Percentiles rank a stretch among this genome's conserved stretches.
phyloP scores from a whole-genome alignment of 2,113 vertebrate species.

The Silurus meridionalis region DNA sequence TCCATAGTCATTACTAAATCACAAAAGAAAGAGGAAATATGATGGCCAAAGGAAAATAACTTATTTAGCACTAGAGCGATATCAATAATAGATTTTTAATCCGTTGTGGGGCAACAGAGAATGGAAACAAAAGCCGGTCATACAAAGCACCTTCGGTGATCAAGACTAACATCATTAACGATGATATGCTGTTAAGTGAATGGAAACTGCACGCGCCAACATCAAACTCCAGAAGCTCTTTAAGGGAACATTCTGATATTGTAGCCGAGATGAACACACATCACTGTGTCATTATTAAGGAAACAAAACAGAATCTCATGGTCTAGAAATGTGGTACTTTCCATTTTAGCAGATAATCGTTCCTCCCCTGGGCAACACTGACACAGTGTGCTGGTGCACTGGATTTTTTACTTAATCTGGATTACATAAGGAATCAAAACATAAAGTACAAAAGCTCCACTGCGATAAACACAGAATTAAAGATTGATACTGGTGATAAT shows the following conservation, averaged over 20 bases:
- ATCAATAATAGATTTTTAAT: not conserved
- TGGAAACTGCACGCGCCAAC: not conserved
- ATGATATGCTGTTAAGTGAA: not conserved
- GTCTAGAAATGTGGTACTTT: conserved; percentile 34
- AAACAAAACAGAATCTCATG: conserved; percentile 13
- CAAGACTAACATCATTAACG: not conserved
- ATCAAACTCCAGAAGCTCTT: not conserved
- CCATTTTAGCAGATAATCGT: conserved; percentile 35
- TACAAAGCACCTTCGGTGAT: not conserved
- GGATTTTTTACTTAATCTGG: not conserved
- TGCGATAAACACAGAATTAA: not conserved
- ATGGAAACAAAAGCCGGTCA: not conserved
- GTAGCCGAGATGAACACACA: conserved; percentile 5
- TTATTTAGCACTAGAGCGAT: not conserved
- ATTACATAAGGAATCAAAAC: not conserved
- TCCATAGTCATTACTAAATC: too few relatives aligned
- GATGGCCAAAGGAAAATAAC: not conserved
- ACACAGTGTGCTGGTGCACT: not conserved
- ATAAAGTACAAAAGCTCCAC: not conserved
- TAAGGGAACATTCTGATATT: not conserved
- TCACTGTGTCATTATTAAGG: not conserved
- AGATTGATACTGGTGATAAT: conserved; percentile 3
- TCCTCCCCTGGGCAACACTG: not conserved
- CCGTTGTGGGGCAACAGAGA: not conserved
- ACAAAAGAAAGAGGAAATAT: too few relatives aligned